Evolutionary conservation across 2,113 vertebrate genomes (phyloP).

Genomic region (Varanus komodoensis): DNA sequence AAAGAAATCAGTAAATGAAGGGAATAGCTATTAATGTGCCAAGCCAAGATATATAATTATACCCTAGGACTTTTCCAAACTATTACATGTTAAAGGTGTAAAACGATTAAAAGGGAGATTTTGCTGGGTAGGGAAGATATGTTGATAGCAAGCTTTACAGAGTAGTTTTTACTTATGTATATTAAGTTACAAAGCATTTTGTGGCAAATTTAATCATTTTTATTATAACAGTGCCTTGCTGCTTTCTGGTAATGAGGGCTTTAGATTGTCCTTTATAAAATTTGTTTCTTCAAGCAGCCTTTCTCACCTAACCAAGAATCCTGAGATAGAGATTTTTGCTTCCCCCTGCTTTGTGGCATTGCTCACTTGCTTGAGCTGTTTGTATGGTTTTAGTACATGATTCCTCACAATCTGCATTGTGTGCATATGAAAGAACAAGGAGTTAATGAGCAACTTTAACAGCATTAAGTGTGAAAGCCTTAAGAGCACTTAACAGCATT

Average conservation of each 20-base stretch:
- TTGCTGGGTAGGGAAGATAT: conserved; percentile 69
- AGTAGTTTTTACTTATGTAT: conserved; percentile 68
- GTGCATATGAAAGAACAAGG: background rate
- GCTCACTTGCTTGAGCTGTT: background rate
- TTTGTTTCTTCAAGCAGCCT: no score
- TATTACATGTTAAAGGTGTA: conserved; percentile 73
- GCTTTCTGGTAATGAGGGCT: conserved; percentile 56
- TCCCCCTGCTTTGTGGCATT: background rate
- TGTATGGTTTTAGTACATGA: background rate
- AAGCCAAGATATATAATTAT: conserved; percentile 70
- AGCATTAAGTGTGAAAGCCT: background rate
- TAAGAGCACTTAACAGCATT: background rate
- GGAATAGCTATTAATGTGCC: conserved; percentile 71
- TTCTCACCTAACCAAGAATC: background rate
- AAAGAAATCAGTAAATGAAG: conserved; percentile 73
- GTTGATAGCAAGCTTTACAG: conserved; percentile 71
- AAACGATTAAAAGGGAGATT: conserved; percentile 73
- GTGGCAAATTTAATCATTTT: conserved; percentile 70
- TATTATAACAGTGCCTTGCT: conserved; percentile 65
- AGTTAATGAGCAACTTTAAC: conserved; percentile 4
- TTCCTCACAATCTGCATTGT: background rate
- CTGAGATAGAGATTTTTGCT: background rate
- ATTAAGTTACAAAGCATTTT: conserved; percentile 67
- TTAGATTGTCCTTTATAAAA: conserved; percentile 55
- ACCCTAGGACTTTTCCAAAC: conserved; percentile 70